phyloP scores from a whole-genome alignment of 2,113 vertebrate genomes.

The Rhabdomys dilectus region DNA sequence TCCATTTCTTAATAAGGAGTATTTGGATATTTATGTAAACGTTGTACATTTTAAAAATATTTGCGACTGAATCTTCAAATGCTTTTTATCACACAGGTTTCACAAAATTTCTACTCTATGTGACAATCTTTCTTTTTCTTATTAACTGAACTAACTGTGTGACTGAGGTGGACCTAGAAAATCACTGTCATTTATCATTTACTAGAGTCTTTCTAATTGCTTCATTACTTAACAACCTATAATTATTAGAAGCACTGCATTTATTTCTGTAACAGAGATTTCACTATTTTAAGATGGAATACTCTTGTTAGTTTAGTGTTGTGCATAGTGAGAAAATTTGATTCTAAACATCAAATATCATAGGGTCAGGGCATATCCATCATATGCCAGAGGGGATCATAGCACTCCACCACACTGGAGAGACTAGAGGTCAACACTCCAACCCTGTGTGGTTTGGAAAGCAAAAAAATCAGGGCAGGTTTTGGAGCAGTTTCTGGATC shows the following conservation, averaged over 20 bases:
- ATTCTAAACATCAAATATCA: conserved; percentile 73
- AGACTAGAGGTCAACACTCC: conserved; percentile 76
- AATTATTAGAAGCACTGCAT: not conserved
- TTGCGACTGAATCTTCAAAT: conserved; percentile 20
- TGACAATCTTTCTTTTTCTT: not conserved
- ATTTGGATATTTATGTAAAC: conserved; percentile 2
- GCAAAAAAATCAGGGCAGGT: conserved; percentile 70
- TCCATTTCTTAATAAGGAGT: conserved; percentile 33
- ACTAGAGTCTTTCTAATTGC: conserved; percentile 35
- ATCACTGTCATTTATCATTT: conserved; percentile 39
- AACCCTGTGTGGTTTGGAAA: conserved; percentile 74
- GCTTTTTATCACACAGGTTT: not conserved
- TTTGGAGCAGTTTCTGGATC: conserved; percentile 85
- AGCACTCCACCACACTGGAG: not conserved
- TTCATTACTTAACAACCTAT: conserved; percentile 22
- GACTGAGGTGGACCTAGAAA: not conserved
- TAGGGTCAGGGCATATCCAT: conserved; percentile 76
- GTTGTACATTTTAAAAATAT: not conserved
- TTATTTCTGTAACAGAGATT: conserved; percentile 29
- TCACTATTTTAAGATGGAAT: conserved; percentile 72
- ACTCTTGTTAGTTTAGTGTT: conserved; percentile 77
- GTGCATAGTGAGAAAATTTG: conserved; percentile 72
- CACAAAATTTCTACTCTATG: not conserved
- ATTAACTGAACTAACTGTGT: not conserved
- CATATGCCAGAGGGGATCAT: conserved; percentile 74